Conservation (phyloP, 2,797 vertebrate genomes). For the Anomalospiza imberbis region DNA sequence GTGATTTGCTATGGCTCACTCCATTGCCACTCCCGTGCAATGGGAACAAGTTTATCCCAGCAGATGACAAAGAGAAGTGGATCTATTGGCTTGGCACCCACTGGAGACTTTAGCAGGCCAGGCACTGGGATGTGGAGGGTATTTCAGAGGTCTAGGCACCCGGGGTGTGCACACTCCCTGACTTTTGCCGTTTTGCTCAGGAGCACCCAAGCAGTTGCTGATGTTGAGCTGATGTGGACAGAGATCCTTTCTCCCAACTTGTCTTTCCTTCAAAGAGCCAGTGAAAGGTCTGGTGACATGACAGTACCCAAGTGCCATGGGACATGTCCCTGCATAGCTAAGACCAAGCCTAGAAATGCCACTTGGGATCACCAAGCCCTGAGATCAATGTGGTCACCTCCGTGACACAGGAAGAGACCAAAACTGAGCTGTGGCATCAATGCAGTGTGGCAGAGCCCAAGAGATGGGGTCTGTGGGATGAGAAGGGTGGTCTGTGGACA, state of each 20-base stretch:
- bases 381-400: accelerated
- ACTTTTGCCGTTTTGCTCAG: neutral
- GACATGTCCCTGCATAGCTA: accelerated
- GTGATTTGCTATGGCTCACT: neutral
- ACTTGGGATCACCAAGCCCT: neutral
- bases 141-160: neutral
- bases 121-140: accelerated
- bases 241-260: neutral
- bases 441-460: accelerated
- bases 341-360: neutral
- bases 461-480: neutral
- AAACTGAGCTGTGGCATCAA: neutral
- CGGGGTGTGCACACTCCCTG: neutral
- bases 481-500: neutral
- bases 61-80: neutral
- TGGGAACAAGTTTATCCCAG: neutral
- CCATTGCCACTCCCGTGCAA: neutral
- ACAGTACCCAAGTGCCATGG: too few species aligned
- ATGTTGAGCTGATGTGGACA: neutral
- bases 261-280: neutral
- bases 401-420: accelerated
- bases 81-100: neutral
- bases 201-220: neutral
- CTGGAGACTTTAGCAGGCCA: neutral
- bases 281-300: neutral